Base-by-base conservation (phyloP, 2,797 vertebrate genomes). In the Sebastes jordani region DNA sequence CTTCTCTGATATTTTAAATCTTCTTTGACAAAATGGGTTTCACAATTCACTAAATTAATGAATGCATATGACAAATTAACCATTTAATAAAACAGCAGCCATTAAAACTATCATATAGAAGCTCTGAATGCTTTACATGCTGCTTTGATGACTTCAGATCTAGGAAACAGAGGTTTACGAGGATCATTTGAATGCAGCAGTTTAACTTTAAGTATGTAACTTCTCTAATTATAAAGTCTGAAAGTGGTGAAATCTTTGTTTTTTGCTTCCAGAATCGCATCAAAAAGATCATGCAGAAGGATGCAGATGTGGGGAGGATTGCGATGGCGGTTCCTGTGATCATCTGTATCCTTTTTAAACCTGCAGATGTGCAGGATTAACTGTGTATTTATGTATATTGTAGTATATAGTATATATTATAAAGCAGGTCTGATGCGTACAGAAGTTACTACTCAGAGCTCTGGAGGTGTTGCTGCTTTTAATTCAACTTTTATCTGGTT, bases 231-330 rank as follows among this genome's bases (percentile, higher is more conserved):
- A 1, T 34, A 42, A 42, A 42, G 11, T 73, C 18, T 79, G 4
- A 36, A 42, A 30, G 13, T 11, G 16, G 20, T 58, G 6, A 49
- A 59, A 36, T 61, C 1, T 64, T 36, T 79, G 16, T 46, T 11
- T 11, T 56, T 76, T 75, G 23, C 29, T 76, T 1, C 1, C 88
- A 96, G 96, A 91, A 89, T 84, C 94, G 95, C 78, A 93, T 96
- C 71, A 96, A 96, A 67, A 96, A 95, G 80, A 96, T 96, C 78
- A 96, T 96, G 95, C 95, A 96, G 88, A 96, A 95, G 86, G 92
- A 96, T 36, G 78, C 92, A 1, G 95, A 95, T 83, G 94, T 96
- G 59, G 95, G 95, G 18, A 91, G 92, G 86, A 95, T 96, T 8
- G 93, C 95, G 1, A 84, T 89, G 81, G 95, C 95, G 0, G 95